phyloP scores from a whole-genome alignment of 1,140 invertebrate genomes.

The Drosophila obscura region DNA sequence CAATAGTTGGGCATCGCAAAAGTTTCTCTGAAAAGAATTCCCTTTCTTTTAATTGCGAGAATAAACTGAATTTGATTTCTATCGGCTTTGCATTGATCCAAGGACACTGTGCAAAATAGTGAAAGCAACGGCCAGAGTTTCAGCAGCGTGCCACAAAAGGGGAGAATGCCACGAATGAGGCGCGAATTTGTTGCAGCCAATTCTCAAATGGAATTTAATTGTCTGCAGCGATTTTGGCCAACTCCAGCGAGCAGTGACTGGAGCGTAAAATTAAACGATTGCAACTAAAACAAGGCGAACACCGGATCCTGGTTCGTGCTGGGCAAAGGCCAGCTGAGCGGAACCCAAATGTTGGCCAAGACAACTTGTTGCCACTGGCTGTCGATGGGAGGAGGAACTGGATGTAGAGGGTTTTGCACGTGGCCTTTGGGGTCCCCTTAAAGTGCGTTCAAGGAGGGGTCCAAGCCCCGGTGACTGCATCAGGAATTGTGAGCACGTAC shows the following conservation, averaged over 20 bases:
- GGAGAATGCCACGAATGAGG: conserved; percentile 10
- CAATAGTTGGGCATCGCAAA: no score
- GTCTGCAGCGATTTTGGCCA: conserved; percentile 56
- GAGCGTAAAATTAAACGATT: conserved; percentile 74
- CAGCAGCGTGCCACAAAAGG: neutral
- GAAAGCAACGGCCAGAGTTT: neutral
- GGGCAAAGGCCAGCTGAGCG: conserved; percentile 28
- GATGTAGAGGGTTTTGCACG: conserved; percentile 5
- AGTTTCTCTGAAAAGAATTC: no score
- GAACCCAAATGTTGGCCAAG: conserved; percentile 40
- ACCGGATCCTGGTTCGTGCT: no score
- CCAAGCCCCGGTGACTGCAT: conserved; percentile 30
- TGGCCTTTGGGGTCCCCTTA: conserved; percentile 20
- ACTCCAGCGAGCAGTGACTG: conserved; percentile 20
- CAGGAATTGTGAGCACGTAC: conserved; percentile 67
- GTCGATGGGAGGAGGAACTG: no score
- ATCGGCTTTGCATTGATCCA: neutral
- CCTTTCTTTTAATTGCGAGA: no score
- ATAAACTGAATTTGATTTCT: no score
- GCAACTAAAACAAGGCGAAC: conserved; percentile 56
- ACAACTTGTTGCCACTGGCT: conserved; percentile 42
- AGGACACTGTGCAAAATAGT: neutral
- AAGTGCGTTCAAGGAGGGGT: conserved; percentile 35
- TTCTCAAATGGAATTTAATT: conserved; percentile 71
- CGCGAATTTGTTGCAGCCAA: conserved; percentile 46